These are phyloP conservation scores for Corythornis madagascariensis DNA, from an alignment of 2,113 vertebrate species.

Conservation along the genomic window DNA sequence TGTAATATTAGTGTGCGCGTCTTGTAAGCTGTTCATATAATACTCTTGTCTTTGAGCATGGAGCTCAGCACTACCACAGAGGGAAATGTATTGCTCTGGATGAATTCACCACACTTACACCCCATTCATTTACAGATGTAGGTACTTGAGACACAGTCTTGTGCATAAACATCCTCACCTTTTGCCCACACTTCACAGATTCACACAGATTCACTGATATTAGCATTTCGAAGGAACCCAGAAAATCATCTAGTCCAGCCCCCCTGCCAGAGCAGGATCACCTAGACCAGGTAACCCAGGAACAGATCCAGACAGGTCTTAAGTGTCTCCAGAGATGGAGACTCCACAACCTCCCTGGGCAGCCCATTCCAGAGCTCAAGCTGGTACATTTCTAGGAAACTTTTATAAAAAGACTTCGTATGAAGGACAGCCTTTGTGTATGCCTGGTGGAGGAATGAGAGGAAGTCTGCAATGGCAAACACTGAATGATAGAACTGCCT, in stretches of 20 bases:
- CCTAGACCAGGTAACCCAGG: no score
- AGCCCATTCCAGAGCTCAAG: no score
- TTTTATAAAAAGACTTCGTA: neutral
- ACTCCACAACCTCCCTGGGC: no score
- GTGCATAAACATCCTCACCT: neutral
- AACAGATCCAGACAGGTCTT: no score
- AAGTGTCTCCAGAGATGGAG: no score
- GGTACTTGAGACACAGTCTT: neutral
- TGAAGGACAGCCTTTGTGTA: neutral
- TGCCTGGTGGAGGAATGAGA: neutral
- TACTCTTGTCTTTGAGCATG: neutral
- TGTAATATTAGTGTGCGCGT: constrained; percentile 1
- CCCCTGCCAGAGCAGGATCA: no score
- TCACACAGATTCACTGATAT: no score
- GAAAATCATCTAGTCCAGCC: no score
- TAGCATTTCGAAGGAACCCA: no score
- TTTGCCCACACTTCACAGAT: neutral
- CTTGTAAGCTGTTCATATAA: neutral
- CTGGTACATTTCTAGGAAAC: neutral
- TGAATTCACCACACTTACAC: neutral
- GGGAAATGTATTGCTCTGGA: neutral
- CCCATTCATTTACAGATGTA: neutral
- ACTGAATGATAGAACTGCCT: neutral
- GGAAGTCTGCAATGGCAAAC: neutral
- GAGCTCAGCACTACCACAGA: neutral